These are phyloP conservation scores for Therioaphis trifolii DNA, from an alignment of 2,888 invertebrate genomes.

Conservation along the genomic window DNA sequence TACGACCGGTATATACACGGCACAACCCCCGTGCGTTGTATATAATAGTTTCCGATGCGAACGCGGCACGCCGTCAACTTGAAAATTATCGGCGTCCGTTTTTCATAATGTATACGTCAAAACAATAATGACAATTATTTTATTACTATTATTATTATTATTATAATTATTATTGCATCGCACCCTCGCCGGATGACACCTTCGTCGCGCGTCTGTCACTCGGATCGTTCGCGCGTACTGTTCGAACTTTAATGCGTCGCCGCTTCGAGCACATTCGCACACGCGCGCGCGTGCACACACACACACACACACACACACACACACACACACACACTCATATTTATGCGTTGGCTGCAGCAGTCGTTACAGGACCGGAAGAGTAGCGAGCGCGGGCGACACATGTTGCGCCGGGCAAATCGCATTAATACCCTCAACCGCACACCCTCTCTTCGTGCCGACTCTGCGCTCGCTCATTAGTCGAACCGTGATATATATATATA, in stretches of 20 bases:
- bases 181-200: no score
- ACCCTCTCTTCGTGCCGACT: background rate
- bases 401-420: constrained; percentile 47
- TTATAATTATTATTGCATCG: background rate
- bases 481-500: background rate
- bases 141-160: background rate
- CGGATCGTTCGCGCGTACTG: background rate
- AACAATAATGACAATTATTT: background rate
- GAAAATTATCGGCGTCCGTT: constrained; percentile 2
- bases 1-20: background rate
- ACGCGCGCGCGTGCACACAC: background rate
- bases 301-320: no score
- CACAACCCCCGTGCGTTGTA: background rate
- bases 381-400: constrained; percentile 10
- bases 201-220: no score
- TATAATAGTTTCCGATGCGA: background rate
- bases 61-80: background rate
- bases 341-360: background rate
- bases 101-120: background rate
- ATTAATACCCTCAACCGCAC: constrained; percentile 19
- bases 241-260: constrained; percentile 7
- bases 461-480: background rate
- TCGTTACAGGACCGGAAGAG: background rate
- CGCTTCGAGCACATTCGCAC: background rate
- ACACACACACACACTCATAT: no score